Evolutionary conservation across 2,797 vertebrate species (phyloP), one percentile per base, ranked within the genome.

Genomic region (Myotis myotis): DNA sequence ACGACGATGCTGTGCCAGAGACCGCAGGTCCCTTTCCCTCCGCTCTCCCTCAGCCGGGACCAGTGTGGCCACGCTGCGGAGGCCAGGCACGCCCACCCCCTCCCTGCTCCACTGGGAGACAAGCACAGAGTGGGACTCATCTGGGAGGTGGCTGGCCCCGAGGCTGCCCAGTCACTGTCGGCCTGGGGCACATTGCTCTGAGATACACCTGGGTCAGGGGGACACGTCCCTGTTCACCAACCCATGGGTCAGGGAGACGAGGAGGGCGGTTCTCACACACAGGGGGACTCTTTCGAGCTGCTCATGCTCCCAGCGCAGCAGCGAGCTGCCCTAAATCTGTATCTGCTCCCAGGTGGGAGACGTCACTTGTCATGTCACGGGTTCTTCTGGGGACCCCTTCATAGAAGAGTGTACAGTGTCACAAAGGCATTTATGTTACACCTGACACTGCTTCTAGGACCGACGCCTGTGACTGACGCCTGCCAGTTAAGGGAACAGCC

Each of bases 51-150:
- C 44, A 0, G 38, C 6, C 3, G 0, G 66, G 25, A 17, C 6
- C 22, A 8, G 49, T 1, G 20, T 1, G 11, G 23, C 28, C 2
- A 2, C 1, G 64, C 33, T 62, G 19, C 6, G 5, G 60, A 55
- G 19, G 19, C 19, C n/a, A 19, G 51, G 15, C 13, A 17, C 0
- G 8, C 16, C 38, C 12, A 0, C 23, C 82, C 4, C 47, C 0
- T 41, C 71, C 13, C 47, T 0, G 0, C 44, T 17, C 41, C 0
- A 22, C 36, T 38, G 0, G 1, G 74, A 22, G 49, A 33, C 2
- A 5, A 49, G n/a, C 13, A 22, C 25, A 10, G 16, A 44, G 19
- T 6, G 8, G 71, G 60, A 41, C 47, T 23, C 19, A 3, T 41
- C 57, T 12, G 64, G 53, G 12, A 10, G 19, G 53, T 2, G 20